These are phyloP conservation scores for Drosophila neocordata DNA, from an alignment of 1,140 invertebrate species.

Conservation along the genomic window DNA sequence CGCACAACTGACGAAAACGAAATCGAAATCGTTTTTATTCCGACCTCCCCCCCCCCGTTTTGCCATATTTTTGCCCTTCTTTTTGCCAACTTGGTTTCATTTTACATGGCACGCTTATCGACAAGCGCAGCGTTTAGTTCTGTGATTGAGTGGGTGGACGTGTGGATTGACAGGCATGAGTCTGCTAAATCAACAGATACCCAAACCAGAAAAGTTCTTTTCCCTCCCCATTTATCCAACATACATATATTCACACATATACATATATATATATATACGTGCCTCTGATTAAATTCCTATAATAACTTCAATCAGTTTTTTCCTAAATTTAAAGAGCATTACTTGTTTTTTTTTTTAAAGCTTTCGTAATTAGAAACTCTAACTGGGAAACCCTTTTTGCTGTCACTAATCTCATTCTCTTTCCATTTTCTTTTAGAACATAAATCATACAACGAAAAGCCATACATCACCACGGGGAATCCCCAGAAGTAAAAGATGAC, in stretches of 20 bases:
- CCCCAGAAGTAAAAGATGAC: constrained; percentile 58
- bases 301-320: constrained; percentile 3
- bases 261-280: not conserved
- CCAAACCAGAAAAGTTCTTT: constrained; percentile 17
- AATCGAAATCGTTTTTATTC: constrained; percentile 68
- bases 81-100: constrained; percentile 19
- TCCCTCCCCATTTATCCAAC: not conserved
- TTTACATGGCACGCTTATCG: constrained; percentile 73
- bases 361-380: constrained; percentile 63
- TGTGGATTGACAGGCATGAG: constrained; percentile 80
- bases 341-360: constrained; percentile 45
- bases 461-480: constrained; percentile 77
- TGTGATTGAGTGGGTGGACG: constrained; percentile 80
- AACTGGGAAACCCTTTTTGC: constrained; percentile 53
- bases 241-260: not conserved
- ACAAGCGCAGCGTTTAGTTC: constrained; percentile 70
- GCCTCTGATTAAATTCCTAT: not conserved
- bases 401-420: constrained; percentile 50
- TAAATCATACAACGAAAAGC: constrained; percentile 66
- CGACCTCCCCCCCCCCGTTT: not conserved
- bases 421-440: constrained; percentile 7
- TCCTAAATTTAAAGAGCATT: not conserved
- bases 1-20: constrained; percentile 64
- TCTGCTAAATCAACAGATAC: constrained; percentile 76
- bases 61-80: not conserved